phyloP scores from a whole-genome alignment of 2,888 invertebrate species.

The Anorthoa munda region DNA sequence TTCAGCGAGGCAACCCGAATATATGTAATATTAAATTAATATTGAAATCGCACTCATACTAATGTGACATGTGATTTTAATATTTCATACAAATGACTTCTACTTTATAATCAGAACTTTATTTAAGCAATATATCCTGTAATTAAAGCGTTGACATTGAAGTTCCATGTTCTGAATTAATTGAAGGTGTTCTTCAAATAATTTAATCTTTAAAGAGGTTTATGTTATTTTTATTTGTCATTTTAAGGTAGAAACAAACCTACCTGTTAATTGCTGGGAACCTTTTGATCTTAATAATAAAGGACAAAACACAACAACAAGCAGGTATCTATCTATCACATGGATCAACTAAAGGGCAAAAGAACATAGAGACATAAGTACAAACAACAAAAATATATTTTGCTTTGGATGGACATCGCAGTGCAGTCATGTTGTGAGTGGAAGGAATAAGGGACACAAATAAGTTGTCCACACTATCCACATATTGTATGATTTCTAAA shows the following conservation, averaged over 20 bases:
- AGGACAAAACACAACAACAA: slow-evolving; percentile 7
- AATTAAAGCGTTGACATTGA: slow-evolving; percentile 53
- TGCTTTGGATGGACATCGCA: background rate
- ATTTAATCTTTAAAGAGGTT: slow-evolving; percentile 10
- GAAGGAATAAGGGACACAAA: background rate
- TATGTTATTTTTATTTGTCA: slow-evolving; percentile 8
- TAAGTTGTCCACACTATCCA: slow-evolving; percentile 10
- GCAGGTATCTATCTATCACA: background rate
- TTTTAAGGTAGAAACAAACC: background rate
- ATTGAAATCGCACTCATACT: slow-evolving; percentile 17
- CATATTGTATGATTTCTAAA: slow-evolving; percentile 7
- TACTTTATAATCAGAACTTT: slow-evolving; percentile 21
- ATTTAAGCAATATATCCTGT: slow-evolving; percentile 31
- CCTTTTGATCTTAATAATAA: background rate
- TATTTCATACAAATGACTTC: slow-evolving; percentile 33
- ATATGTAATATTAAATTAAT: slow-evolving; percentile 10
- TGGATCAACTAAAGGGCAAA: slow-evolving; percentile 11
- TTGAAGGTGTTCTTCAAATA: slow-evolving; percentile 33
- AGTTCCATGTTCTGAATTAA: slow-evolving; percentile 36
- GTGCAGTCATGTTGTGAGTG: background rate
- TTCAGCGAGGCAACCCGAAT: slow-evolving; percentile 17
- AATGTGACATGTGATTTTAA: slow-evolving; percentile 19
- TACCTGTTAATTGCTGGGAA: slow-evolving; percentile 1
- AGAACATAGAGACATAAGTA: background rate
- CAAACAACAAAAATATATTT: background rate